phyloP scores from a whole-genome alignment of 2,888 invertebrate species.

The Vesta saturnalis region DNA sequence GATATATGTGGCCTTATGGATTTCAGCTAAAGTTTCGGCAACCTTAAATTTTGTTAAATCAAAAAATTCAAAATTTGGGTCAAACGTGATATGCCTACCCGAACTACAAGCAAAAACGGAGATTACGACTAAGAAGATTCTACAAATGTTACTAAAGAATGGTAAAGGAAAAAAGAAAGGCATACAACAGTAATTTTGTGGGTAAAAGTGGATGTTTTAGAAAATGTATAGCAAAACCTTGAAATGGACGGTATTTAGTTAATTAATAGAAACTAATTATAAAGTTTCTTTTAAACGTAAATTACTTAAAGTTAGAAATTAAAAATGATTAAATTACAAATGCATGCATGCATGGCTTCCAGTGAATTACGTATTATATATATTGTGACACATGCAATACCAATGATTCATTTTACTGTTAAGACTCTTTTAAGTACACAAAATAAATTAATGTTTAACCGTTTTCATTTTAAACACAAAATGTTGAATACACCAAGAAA shows the following conservation, averaged over 20 bases:
- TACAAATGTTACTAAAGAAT: conserved; percentile 7
- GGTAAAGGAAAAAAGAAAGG: not conserved
- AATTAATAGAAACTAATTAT: too few species aligned
- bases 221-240: too few species aligned
- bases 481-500: too few species aligned
- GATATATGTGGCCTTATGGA: not conserved
- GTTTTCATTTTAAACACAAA: too few species aligned
- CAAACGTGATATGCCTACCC: conserved; percentile 1
- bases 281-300: not conserved
- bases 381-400: too few species aligned
- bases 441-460: too few species aligned
- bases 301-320: not conserved
- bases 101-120: not conserved
- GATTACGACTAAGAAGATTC: not conserved
- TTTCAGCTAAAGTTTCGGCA: not conserved
- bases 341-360: too few species aligned
- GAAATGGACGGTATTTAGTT: too few species aligned
- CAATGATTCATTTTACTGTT: too few species aligned
- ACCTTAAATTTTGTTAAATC: conserved; percentile 1
- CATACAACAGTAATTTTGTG: not conserved
- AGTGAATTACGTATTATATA: too few species aligned
- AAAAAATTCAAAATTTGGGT: conserved; percentile 11
- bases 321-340: too few species aligned
- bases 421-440: too few species aligned
- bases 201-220: not conserved